Evolutionary conservation across 1,140 invertebrate genomes (phyloP).

Genomic region (Trialeurodes vaporariorum): DNA sequence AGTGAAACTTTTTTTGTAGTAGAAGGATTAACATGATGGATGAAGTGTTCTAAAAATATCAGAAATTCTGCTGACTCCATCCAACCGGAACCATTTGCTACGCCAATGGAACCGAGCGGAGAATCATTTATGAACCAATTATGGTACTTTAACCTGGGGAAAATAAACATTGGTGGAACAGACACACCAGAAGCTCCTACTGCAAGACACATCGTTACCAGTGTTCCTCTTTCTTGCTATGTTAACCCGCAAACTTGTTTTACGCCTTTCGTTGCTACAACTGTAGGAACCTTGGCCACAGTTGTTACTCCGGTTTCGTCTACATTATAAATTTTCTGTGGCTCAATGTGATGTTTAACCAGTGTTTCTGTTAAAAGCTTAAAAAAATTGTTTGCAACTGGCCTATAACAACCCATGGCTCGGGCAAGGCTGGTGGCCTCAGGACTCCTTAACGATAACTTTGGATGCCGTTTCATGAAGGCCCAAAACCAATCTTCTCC

Average conservation of each 20-base stretch:
- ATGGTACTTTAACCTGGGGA: conserved; percentile 32
- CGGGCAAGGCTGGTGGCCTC: conserved; percentile 32
- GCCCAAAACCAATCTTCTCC: conserved; percentile 29
- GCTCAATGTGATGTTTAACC: conserved; percentile 22
- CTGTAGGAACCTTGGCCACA: conserved; percentile 18
- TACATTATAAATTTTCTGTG: conserved; percentile 25
- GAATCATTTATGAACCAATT: conserved; percentile 37
- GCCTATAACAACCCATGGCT: conserved; percentile 29
- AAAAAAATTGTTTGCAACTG: conserved; percentile 27
- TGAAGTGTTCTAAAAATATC: conserved; percentile 15
- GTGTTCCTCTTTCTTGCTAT: conserved; percentile 25
- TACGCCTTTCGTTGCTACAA: conserved; percentile 26
- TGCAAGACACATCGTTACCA: conserved; percentile 21
- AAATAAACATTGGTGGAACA: conserved; percentile 34
- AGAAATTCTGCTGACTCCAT: conserved; percentile 32
- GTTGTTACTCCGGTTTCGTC: conserved; percentile 19
- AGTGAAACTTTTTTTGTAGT: conserved; percentile 1
- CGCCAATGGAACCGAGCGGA: conserved; percentile 29
- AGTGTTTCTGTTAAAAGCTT: conserved; percentile 26
- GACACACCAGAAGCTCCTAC: conserved; percentile 31
- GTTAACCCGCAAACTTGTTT: conserved; percentile 25
- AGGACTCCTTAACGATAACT: conserved; percentile 29
- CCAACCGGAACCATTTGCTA: conserved; percentile 33
- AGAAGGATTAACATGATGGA: neutral
- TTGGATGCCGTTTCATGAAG: conserved; percentile 30